phyloP scores from a whole-genome alignment of 2,797 vertebrate species.

The Scomberomorus guttatus region DNA sequence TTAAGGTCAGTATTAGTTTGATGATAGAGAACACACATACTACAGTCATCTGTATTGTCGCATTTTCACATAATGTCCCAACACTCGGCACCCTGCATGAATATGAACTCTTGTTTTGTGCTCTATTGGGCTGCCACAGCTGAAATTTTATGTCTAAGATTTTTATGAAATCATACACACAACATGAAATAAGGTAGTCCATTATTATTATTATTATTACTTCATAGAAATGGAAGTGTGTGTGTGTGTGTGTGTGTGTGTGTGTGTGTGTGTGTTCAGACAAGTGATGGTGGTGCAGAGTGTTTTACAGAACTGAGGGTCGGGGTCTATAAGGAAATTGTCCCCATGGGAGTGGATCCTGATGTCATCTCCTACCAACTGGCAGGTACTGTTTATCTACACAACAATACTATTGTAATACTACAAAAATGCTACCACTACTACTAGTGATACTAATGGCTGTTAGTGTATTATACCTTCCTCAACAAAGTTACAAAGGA shows the following conservation, averaged over 20 bases:
- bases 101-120: neutral
- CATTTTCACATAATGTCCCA: neutral
- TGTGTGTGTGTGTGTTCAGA: conserved; percentile 79
- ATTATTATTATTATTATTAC: neutral
- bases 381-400: conserved; percentile 83
- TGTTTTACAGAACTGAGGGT: conserved; percentile 94
- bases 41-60: neutral
- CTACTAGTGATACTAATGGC: rapidly evolving
- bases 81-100: neutral
- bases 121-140: neutral
- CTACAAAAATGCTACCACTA: too few relatives aligned
- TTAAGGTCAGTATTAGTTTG: conserved; percentile 88
- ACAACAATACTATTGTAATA: neutral
- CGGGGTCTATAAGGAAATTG: conserved; percentile 94
- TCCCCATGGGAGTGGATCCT: conserved; percentile 96
- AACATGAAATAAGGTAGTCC: neutral
- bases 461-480: neutral
- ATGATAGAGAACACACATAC: neutral
- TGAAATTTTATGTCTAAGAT: neutral
- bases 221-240: neutral
- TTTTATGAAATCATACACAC: neutral
- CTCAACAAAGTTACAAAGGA: too few relatives aligned
- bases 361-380: conserved; percentile 89
- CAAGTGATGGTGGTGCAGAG: conserved; percentile 90
- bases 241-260: neutral